Base-by-base conservation (phyloP, 2,113 vertebrate species). In the Pica pica region DNA sequence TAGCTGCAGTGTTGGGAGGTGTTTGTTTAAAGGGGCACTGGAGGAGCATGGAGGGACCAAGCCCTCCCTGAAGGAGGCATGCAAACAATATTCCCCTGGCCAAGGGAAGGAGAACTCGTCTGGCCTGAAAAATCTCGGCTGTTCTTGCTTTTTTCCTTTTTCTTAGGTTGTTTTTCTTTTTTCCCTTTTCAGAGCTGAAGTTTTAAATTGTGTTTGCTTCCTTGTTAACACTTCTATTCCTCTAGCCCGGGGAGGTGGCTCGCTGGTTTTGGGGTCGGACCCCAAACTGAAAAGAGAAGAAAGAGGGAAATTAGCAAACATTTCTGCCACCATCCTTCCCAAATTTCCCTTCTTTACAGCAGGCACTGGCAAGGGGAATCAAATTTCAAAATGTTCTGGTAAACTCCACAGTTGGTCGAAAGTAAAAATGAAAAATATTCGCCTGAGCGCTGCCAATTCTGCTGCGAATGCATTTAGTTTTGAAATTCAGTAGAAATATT, bases 401-500 rank as follows among this genome's bases (percentile, higher is more conserved):
- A 92, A 93, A 76, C 94, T 95, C 94, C 5, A 2, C 93, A 95
- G 95, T 96, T 97, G 93, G 94, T 95, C 14, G 22, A 95, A 95
- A 97, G 96, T 89, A 97, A 95, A 94, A 95, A 97, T 92, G 95
- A 96, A 63, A 93, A 95, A 83, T 96, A 97, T 95, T 95, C 94
- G 12, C 94, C 60, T 2, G 2, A 77, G 50, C 6, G 5, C 80
- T 93, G 94, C 94, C 96, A 95, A 19, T 81, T 92, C 86, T 92
- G 76, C 94, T 60, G 83, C 42, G 64, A 94, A 60, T 67, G 76
- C 33, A 11, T 75, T 83, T 41, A 15, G 89, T 89, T 96, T 87
- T 76, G 95, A 93, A 93, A 96, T 86, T 77, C 83, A 31, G 83
- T 53, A 85, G 94, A 94, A 95, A 97, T 88, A 97, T 63, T 93